A percentile compares a stretch with the other conserved stretches of the same genome.
Evolutionary conservation across 2,797 vertebrate genomes (phyloP).

Genomic region (Pteronotus mesoamericanus): DNA sequence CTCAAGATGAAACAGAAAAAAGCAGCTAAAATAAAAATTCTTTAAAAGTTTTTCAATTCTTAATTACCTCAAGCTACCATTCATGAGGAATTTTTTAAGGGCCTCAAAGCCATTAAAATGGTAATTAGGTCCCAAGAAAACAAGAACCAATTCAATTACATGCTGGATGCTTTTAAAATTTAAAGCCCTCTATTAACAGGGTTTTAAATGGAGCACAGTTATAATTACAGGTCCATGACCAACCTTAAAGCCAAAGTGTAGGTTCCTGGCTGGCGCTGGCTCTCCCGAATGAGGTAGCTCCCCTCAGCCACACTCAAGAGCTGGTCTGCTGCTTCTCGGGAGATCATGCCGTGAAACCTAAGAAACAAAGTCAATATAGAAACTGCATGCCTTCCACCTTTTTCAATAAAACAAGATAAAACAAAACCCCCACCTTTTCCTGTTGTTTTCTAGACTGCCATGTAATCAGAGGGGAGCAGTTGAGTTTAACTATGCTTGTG

Average conservation of each 20-base stretch:
- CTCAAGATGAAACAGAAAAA: conserved; percentile 50
- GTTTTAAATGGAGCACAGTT: conserved; percentile 74
- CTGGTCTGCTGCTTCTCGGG: conserved; percentile 95
- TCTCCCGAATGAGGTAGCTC: conserved; percentile 99
- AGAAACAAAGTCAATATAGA: conserved; percentile 68
- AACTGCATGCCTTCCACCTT: neutral
- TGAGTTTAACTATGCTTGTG: conserved; percentile 40
- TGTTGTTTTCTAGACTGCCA: conserved; percentile 15
- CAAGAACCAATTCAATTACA: conserved; percentile 70
- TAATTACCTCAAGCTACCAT: conserved; percentile 55
- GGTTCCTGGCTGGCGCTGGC: conserved; percentile 97
- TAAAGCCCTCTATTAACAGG: conserved; percentile 62
- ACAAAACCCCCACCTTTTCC: neutral
- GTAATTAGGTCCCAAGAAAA: conserved; percentile 66
- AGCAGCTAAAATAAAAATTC: conserved; percentile 43
- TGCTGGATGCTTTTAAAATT: conserved; percentile 63
- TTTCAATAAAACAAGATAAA: conserved; percentile 54
- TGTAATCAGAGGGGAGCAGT: conserved; percentile 25
- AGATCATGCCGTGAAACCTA: conserved; percentile 99
- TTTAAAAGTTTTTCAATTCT: conserved; percentile 37
- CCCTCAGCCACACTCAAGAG: conserved; percentile 95
- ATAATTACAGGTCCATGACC: conserved; percentile 71
- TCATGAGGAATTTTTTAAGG: conserved; percentile 51
- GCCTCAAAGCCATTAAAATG: conserved; percentile 69
- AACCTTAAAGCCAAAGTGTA: conserved; percentile 98